Conservation (phyloP, 2,888 invertebrate genomes). For the Chaetoderma sp. region DNA sequence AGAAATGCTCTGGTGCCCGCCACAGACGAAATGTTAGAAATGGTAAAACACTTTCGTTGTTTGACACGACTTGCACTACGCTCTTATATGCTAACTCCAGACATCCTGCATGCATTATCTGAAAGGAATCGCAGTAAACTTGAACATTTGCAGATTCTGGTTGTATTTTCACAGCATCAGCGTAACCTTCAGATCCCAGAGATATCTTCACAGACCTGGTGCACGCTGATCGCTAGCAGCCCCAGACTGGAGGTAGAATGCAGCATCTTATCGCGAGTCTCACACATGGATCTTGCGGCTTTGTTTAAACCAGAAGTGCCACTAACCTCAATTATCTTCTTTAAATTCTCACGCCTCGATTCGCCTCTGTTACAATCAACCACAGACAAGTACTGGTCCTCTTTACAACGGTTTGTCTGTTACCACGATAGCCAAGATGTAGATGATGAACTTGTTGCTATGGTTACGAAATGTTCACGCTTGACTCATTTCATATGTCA, state of each 20-base stretch:
- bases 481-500: slow-evolving; percentile 45
- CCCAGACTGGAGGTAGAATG: slow-evolving; percentile 49
- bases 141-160: slow-evolving; percentile 42
- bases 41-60: slow-evolving; percentile 39
- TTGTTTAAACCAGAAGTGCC: slow-evolving; percentile 52
- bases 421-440: slow-evolving; percentile 42
- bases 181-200: slow-evolving; percentile 38
- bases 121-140: slow-evolving; percentile 40
- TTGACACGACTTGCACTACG: slow-evolving; percentile 45
- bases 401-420: slow-evolving; percentile 44
- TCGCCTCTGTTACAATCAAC: slow-evolving; percentile 37
- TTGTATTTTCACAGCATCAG: slow-evolving; percentile 41
- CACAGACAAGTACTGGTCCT: slow-evolving; percentile 38
- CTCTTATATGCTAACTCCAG: slow-evolving; percentile 50
- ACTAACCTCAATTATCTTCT: slow-evolving; percentile 41
- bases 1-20: slow-evolving; percentile 46
- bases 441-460: slow-evolving; percentile 38
- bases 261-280: slow-evolving; percentile 44
- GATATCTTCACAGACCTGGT: slow-evolving; percentile 44
- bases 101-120: slow-evolving; percentile 42
- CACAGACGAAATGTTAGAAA: slow-evolving; percentile 22
- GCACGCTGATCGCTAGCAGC: slow-evolving; percentile 35
- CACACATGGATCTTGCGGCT: slow-evolving; percentile 44
- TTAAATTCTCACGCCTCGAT: slow-evolving; percentile 46
- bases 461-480: slow-evolving; percentile 39